Base-by-base conservation (phyloP, 2,888 invertebrate genomes). In the Zeuzera pyrina region DNA sequence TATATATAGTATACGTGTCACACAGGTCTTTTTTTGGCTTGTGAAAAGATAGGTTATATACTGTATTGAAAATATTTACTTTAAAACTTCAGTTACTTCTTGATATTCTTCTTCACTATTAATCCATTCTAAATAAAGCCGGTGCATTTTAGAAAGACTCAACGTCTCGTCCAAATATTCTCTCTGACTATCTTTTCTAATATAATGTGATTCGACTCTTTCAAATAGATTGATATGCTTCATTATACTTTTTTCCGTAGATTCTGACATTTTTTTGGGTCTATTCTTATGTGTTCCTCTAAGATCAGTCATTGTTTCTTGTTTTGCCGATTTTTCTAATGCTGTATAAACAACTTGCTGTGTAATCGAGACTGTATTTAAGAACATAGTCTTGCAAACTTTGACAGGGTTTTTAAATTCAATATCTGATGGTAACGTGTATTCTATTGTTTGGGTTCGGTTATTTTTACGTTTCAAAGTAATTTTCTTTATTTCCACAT, bases 21-120 rank as follows among this genome's bases (percentile, higher is more conserved):
- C n/a, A n/a, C n/a, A n/a, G n/a, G n/a, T n/a, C n/a, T 35, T 49
- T 50, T 34, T 52, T 49, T 12, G 48, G 45, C 12, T 34, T 34
- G 31, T 47, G 44, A 42, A 52, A 52, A 2, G 43, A 49, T 11
- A 45, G 34, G 25, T 54, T 52, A 32, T 42, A 56, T 32, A 49
- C 42, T 2, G 39, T 42, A 27, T 47, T 49, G 34, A 55, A 48
- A 27, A 52, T 37, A 15, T 25, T 37, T 31, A 39, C 38, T 37
- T 39, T 14, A 32, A 27, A 5, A 35, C 43, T 30, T 33, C 36
- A n/a, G 8, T 26, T 27, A 34, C 31, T 27, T 35, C 15, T 11
- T 15, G 14, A 29, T 23, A 35, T 16, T 33, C 23, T 27, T 38
- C 26, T 22, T 39, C 8, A 19, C 19, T 12, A n/a, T n/a, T 8